Percentiles rank a stretch among this genome's conserved stretches.
phyloP scores from a whole-genome alignment of 2,888 invertebrate genomes.

The Platycheirus albimanus region DNA sequence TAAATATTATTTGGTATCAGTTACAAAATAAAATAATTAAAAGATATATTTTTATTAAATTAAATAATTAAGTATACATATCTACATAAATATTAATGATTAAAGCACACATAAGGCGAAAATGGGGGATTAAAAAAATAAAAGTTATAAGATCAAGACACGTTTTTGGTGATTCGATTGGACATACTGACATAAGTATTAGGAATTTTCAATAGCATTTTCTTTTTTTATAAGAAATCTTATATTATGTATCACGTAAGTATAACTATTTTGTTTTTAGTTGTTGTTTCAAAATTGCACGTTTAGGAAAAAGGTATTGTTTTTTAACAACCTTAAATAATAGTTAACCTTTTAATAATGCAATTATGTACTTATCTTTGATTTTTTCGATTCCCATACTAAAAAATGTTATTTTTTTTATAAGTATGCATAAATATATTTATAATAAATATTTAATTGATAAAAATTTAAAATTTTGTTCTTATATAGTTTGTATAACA shows the following conservation, averaged over 20 bases:
- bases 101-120: conserved; percentile 64
- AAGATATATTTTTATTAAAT: conserved; percentile 1
- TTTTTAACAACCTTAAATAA: too few species aligned
- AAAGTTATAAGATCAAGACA: conserved; percentile 44
- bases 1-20: conserved; percentile 66
- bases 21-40: conserved; percentile 65
- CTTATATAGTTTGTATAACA: neutral
- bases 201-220: neutral
- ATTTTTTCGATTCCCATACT: too few species aligned
- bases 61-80: conserved; percentile 1
- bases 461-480: too few species aligned
- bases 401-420: too few species aligned
- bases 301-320: too few species aligned
- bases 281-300: too few species aligned
- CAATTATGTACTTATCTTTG: too few species aligned
- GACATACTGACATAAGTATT: conserved; percentile 1
- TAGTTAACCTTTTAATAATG: too few species aligned
- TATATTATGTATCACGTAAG: conserved; percentile 40
- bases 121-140: conserved; percentile 14
- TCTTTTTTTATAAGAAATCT: neutral
- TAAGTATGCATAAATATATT: too few species aligned
- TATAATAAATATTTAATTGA: too few species aligned
- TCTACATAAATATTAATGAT: conserved; percentile 38
- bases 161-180: conserved; percentile 53
- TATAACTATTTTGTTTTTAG: conserved; percentile 5